Evolutionary conservation across 1,140 invertebrate genomes (phyloP), one percentile per base, ranked within the genome.

Genomic region (Rhynchophorus ferrugineus): DNA sequence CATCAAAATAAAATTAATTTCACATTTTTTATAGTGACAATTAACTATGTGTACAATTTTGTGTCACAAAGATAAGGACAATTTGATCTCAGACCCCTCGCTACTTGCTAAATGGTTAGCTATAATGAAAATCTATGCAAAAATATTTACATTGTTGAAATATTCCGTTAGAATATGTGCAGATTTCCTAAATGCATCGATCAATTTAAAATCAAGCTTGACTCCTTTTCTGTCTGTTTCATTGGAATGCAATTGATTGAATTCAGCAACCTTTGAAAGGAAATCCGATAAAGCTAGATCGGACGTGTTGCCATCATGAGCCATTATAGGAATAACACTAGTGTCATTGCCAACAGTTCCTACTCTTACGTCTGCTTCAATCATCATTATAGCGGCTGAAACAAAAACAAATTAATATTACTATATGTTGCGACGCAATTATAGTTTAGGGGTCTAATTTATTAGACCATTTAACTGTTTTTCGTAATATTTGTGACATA

Each of bases 161-260:
- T 71, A 69, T 11, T 69, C 64, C 29, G 75, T 66, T 1, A 89
- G 58, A 45, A 82, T 73, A 3, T 72, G 64, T 11, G 82, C 70
- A 19, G 83, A 81, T 9, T 73, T 73, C 44, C 83, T 76, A 54
- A 91, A 87, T 7, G 84, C 86, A 45, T 87, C 83, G 17, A 84
- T 83, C 0, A 77, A 78, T 68, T 94, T 94, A 60, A 96, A 93
- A 66, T 95, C 89, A 1, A 95, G 71, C 67, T 95, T 95, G 1
- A 93, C 79, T 1, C 90, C 91, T 62, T 84, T 85, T 43, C 57
- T 70, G 68, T 66, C 57, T 61, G 65, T 51, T 50, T 53, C n/a
- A 58, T 63, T 39, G 41, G 47, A 47, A 57, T 49, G 0, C 37
- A 43, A 8, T 62, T 62, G 1, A n/a, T 80, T 75, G 53, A 71